Base-by-base conservation (phyloP, 2,113 vertebrate genomes). In the Caretta caretta region DNA sequence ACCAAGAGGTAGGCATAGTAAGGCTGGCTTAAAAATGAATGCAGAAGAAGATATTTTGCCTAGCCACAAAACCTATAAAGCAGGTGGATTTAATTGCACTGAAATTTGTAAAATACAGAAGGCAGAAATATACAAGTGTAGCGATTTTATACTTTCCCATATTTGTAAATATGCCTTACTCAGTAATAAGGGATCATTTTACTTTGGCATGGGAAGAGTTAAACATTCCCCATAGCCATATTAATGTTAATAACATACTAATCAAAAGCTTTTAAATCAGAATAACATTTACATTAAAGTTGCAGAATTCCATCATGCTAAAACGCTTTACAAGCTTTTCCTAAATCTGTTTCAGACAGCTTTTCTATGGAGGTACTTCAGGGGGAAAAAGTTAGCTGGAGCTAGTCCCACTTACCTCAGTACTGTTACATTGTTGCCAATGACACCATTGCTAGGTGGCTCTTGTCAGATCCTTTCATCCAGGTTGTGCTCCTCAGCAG, bases 181-280 rank as follows among this genome's bases (percentile, higher is more conserved):
- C 27, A 2, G 84, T 27, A 56, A 19, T 1, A 51, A 42, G 6
- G 29, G 86, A 50, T 0, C 6, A 0, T 49, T 92, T 53, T 57
- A 12, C 62, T 92, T 78, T 46, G 83, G 93, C 85, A 84, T 24
- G 83, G 87, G 75, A 57, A 93, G 90, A 78, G 91, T 97, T 94
- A 96, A 72, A 94, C 88, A 87, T 69, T 94, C 88, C 90, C 88
- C 78, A 31, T 42, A 89, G 86, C 91, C 49, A 0, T 35, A 53
- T 92, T 96, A 59, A 29, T 94, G 92, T 95, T 97, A 95, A 83
- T 93, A 96, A 91, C 91, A 80, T 42, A n/a, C 83, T 93, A 42
- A 20, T 92, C 94, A 91, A 94, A 95, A 97, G 95, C 93, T 97
- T 97, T 96, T 94, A 96, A 97, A 94, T 92, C 90, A 96, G 95